A percentile compares a stretch with the other conserved stretches of the same genome.
Evolutionary conservation across 2,888 invertebrate genomes (phyloP).

Genomic region (Lepidocyrtoides sp.): DNA sequence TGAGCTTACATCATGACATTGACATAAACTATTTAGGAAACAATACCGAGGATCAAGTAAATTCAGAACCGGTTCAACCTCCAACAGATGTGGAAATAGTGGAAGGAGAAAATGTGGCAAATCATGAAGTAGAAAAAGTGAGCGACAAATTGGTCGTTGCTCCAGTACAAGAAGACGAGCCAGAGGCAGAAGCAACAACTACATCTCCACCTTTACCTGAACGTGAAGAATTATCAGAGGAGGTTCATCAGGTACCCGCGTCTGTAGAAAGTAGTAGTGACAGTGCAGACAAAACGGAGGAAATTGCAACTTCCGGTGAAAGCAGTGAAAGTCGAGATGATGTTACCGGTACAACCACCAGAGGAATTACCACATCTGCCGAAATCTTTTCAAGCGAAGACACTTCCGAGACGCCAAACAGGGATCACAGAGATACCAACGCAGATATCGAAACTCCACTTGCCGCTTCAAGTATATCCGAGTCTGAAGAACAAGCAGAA

Average conservation of each 20-base stretch:
- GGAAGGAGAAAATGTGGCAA: constrained; percentile 8
- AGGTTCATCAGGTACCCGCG: neutral
- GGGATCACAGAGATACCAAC: constrained; percentile 60
- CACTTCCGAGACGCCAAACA: constrained; percentile 21
- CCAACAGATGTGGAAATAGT: constrained; percentile 37
- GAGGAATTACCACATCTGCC: constrained; percentile 31
- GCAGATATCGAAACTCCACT: constrained; percentile 54
- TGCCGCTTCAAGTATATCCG: neutral
- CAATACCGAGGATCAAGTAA: constrained; percentile 73
- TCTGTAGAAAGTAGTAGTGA: neutral
- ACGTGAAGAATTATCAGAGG: constrained; percentile 14
- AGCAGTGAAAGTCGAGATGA: constrained; percentile 22
- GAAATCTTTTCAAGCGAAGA: constrained; percentile 15
- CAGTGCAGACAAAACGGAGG: neutral
- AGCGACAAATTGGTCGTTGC: constrained; percentile 56
- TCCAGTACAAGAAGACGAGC: constrained; percentile 32
- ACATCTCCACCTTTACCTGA: neutral
- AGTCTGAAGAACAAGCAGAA: neutral
- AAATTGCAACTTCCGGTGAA: neutral
- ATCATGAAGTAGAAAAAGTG: neutral
- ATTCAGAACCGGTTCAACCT: constrained; percentile 68
- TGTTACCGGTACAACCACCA: neutral
- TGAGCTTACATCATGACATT: constrained; percentile 81
- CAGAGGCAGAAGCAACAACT: constrained; percentile 33
- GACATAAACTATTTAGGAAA: constrained; percentile 78